A percentile compares a stretch with the other conserved stretches of the same genome.
These are phyloP conservation scores for Caiman crocodilus DNA, from an alignment of 2,797 vertebrate species.

Conservation along the genomic window DNA sequence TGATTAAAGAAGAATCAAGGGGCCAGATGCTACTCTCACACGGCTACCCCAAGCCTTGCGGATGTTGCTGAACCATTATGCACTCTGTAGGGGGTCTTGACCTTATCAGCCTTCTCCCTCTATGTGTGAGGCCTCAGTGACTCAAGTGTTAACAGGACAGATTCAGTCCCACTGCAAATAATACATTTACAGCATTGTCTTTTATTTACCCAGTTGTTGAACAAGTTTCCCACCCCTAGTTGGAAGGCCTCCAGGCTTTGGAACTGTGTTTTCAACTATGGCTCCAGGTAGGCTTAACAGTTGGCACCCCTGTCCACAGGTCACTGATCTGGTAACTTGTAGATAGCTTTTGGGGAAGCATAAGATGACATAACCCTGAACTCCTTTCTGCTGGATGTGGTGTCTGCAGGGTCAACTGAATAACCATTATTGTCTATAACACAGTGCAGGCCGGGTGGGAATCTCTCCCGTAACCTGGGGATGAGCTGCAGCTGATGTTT, in stretches of 20 bases:
- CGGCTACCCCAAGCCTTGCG: background rate
- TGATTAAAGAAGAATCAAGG: background rate
- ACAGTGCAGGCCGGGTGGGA: too few species aligned
- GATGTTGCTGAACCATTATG: too few species aligned
- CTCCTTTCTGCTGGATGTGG: background rate
- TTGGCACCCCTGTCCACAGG: background rate
- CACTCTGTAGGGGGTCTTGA: too few species aligned
- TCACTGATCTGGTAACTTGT: too few species aligned
- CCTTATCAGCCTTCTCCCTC: too few species aligned
- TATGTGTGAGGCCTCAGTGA: background rate
- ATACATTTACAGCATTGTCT: background rate
- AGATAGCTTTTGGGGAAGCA: too few species aligned
- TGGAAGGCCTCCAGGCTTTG: background rate
- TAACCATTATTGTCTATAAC: too few species aligned
- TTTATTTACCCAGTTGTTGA: background rate
- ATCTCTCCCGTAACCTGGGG: too few species aligned
- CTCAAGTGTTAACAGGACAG: background rate
- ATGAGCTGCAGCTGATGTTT: too few species aligned
- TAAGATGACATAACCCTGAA: too few species aligned
- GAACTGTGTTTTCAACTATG: background rate
- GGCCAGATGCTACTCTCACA: background rate
- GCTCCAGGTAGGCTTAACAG: background rate
- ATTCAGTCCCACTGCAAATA: background rate
- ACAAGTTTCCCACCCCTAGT: background rate
- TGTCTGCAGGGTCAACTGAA: background rate